Conservation (phyloP, 1,140 invertebrate genomes). For the Saxidomus purpurata region DNA sequence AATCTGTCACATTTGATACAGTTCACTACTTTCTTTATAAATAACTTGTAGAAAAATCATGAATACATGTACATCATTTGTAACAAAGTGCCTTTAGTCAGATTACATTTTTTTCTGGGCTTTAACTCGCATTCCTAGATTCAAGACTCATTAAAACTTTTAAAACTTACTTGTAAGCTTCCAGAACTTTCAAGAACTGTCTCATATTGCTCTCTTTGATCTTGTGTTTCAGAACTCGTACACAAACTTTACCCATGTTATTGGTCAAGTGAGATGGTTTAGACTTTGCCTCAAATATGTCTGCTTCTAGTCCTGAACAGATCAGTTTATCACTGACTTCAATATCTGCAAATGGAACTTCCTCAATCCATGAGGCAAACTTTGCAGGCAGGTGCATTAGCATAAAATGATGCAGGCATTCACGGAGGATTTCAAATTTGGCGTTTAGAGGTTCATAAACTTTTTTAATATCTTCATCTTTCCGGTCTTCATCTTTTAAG, state of each 20-base stretch:
- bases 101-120: no score
- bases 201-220: neutral
- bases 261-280: neutral
- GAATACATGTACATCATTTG: no score
- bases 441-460: conserved; percentile 40
- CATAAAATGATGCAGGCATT: conserved; percentile 56
- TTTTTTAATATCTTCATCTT: conserved; percentile 28
- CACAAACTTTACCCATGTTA: neutral
- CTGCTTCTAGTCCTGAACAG: conserved; percentile 19
- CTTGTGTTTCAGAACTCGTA: neutral
- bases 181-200: conserved; percentile 2
- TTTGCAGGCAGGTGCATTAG: conserved; percentile 46
- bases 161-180: conserved; percentile 58
- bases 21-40: no score
- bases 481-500: conserved; percentile 44
- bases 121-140: no score
- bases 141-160: no score
- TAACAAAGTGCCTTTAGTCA: no score
- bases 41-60: no score
- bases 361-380: neutral
- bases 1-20: no score
- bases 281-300: neutral
- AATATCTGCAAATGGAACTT: neutral
- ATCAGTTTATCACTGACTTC: neutral
- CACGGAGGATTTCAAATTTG: conserved; percentile 45